Conservation (phyloP, 2,113 vertebrate species). For the Bungarus multicinctus region DNA sequence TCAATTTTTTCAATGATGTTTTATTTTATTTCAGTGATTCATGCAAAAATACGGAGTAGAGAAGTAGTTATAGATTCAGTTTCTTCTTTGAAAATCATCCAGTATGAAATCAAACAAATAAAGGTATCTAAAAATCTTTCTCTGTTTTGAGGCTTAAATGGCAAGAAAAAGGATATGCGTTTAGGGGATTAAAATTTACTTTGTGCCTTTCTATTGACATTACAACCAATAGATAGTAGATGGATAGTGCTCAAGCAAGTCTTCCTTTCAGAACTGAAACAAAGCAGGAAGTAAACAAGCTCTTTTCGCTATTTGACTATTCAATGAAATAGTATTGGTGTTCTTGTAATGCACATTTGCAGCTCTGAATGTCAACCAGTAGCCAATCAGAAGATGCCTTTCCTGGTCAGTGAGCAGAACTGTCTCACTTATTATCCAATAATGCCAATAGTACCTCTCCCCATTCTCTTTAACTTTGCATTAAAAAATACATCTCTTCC, state of each 20-base stretch:
- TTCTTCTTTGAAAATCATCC: conserved; percentile 85
- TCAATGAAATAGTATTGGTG: not conserved
- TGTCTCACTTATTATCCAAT: not conserved
- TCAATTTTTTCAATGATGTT: not conserved
- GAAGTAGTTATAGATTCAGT: conserved; percentile 82
- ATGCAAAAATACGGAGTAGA: conserved; percentile 85
- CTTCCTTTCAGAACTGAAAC: not conserved
- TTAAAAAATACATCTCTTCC: not conserved
- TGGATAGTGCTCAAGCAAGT: not conserved
- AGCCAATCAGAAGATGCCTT: not conserved
- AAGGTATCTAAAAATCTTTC: conserved; percentile 79
- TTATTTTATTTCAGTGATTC: conserved; percentile 74
- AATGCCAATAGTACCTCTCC: not conserved
- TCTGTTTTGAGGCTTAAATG: conserved; percentile 47
- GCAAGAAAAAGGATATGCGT: conserved; percentile 4
- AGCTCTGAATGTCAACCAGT: not conserved
- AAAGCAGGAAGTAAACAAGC: not conserved
- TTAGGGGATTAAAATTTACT: not conserved
- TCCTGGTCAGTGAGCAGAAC: not conserved
- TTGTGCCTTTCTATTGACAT: not conserved
- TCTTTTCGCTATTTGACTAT: not conserved
- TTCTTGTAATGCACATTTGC: not conserved
- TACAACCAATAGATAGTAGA: not conserved
- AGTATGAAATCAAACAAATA: conserved; percentile 94
- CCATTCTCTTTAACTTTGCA: not conserved